Evolutionary conservation across 2,888 invertebrate species (phyloP).

Genomic region (Leucoptera coffeella): DNA sequence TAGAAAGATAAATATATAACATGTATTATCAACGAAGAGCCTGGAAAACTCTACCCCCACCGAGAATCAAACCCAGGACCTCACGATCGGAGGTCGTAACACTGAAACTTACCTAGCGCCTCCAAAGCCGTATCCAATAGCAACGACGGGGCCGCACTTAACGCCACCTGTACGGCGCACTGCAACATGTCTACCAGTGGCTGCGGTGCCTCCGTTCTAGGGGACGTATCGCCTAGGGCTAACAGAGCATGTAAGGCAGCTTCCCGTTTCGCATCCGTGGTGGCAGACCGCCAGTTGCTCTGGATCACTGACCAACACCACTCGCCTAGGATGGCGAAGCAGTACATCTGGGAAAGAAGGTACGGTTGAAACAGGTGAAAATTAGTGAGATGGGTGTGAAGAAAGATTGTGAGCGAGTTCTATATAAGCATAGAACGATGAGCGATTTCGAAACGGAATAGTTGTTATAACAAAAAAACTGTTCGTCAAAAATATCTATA

Average conservation of each 20-base stretch:
- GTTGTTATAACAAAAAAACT: too few relatives aligned
- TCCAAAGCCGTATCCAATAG: not conserved
- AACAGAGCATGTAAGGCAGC: conserved; percentile 48
- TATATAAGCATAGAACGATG: too few relatives aligned
- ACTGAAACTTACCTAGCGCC: not conserved
- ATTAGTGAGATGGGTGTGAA: not conserved
- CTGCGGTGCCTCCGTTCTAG: conserved; percentile 30
- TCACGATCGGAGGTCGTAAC: too few relatives aligned
- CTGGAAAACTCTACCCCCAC: too few relatives aligned
- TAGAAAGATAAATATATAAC: too few relatives aligned
- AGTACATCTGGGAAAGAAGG: conserved; percentile 61
- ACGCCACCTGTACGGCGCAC: conserved; percentile 17
- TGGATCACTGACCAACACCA: conserved; percentile 67
- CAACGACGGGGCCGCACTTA: too few relatives aligned
- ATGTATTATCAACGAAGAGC: too few relatives aligned
- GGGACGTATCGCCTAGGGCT: conserved; percentile 17
- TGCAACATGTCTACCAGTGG: conserved; percentile 25
- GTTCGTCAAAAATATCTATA: too few relatives aligned
- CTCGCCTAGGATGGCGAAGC: conserved; percentile 74
- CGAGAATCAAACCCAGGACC: too few relatives aligned
- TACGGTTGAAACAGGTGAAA: not conserved
- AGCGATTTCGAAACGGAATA: too few relatives aligned
- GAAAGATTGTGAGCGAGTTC: not conserved
- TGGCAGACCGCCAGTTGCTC: conserved; percentile 57
- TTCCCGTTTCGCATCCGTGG: conserved; percentile 44